A percentile compares a stretch with the other conserved stretches of the same genome.
These are phyloP conservation scores for Zosterops japonicus DNA, from an alignment of 2,113 vertebrate species.

Conservation along the genomic window DNA sequence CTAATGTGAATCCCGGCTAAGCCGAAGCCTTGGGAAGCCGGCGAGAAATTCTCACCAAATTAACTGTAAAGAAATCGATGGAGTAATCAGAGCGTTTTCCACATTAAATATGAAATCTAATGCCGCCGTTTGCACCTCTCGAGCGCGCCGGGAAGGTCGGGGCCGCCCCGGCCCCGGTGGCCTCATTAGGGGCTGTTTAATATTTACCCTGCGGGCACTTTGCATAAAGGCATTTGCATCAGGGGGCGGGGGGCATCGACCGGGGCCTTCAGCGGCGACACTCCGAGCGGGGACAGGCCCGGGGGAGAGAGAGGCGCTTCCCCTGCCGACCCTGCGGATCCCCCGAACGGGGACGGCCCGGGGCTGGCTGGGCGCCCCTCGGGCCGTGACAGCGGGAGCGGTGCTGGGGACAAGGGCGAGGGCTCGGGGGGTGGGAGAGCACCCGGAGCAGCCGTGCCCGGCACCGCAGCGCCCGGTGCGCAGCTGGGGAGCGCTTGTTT, in stretches of 20 bases:
- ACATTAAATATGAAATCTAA: constrained; percentile 45
- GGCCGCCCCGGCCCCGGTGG: not conserved
- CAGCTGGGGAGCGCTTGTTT: constrained; percentile 68
- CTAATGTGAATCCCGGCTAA: not conserved
- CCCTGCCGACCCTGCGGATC: not conserved
- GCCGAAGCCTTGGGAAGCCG: not conserved
- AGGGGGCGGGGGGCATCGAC: not conserved
- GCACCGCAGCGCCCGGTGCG: not conserved
- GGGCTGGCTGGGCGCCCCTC: not conserved
- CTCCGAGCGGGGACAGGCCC: not conserved
- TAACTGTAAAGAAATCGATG: constrained; percentile 65
- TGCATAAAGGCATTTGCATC: constrained; percentile 24
- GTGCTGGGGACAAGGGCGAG: not conserved
- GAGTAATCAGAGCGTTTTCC: constrained; percentile 41
- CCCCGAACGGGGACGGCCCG: not conserved
- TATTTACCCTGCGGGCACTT: constrained; percentile 19
- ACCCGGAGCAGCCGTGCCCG: not conserved
- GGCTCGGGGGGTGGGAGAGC: not conserved
- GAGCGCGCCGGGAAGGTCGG: not conserved
- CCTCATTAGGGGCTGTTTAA: constrained; percentile 35
- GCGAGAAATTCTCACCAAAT: constrained; percentile 60
- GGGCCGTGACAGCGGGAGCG: not conserved
- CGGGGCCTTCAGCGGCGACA: not conserved
- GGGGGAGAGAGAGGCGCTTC: not conserved
- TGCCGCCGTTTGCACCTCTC: not conserved